Percentiles rank a stretch among this genome's conserved stretches.
Conservation (phyloP, 2,888 invertebrate species). For the Pherbina coryleti region DNA sequence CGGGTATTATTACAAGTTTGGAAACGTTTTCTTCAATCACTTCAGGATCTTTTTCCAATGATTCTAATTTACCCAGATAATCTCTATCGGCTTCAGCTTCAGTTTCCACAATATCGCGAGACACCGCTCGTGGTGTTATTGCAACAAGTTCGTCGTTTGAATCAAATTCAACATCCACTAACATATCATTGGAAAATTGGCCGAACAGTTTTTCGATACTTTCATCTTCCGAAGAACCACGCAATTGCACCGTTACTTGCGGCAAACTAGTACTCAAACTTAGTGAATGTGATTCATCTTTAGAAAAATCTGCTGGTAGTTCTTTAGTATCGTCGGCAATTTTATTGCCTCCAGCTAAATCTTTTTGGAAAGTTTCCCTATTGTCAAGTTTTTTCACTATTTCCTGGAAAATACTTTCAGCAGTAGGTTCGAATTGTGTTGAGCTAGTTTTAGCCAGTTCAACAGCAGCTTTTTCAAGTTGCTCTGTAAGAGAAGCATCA, state of each 20-base stretch:
- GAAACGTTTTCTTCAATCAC: not conserved
- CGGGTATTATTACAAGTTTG: not conserved
- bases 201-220: slow-evolving; percentile 67
- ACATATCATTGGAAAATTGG: slow-evolving; percentile 65
- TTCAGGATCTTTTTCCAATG: slow-evolving; percentile 54
- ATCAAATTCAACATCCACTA: slow-evolving; percentile 66
- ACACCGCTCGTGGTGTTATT: slow-evolving; percentile 56
- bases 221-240: slow-evolving; percentile 65
- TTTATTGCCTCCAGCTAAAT: not conserved
- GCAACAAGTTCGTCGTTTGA: slow-evolving; percentile 65
- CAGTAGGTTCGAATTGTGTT: slow-evolving; percentile 46
- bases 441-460: slow-evolving; percentile 30
- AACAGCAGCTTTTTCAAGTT: slow-evolving; percentile 46
- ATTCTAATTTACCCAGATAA: slow-evolving; percentile 54
- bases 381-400: slow-evolving; percentile 55
- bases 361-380: slow-evolving; percentile 39
- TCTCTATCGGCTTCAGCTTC: slow-evolving; percentile 51
- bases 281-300: not conserved
- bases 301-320: not conserved
- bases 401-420: slow-evolving; percentile 59
- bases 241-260: slow-evolving; percentile 57
- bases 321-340: slow-evolving; percentile 38
- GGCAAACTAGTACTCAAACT: slow-evolving; percentile 63
- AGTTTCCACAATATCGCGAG: slow-evolving; percentile 22
- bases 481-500: slow-evolving; percentile 55